Evolutionary conservation across 2,113 vertebrate species (phyloP), one percentile per base, ranked within the genome.

Genomic region (Datnioides undecimradiatus): DNA sequence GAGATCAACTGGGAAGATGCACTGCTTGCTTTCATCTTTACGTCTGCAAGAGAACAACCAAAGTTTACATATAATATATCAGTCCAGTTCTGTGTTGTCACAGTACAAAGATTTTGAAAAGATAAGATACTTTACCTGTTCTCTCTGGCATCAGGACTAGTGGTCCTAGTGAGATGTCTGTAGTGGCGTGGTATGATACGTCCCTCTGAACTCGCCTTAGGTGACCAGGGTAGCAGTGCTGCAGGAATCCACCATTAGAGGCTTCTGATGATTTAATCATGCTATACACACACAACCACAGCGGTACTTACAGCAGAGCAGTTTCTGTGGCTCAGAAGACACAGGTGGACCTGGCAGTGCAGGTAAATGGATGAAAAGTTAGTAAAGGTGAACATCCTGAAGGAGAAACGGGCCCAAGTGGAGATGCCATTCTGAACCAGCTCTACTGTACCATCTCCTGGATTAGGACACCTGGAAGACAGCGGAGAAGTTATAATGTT

Each of bases 311-410:
- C 94, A 38, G 46, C 8, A 3, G 68, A 48, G 67, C 94, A 95
- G 52, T 77, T 51, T 29, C 86, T 81, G 16, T 62, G 6, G 1
- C 16, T 43, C 46, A 88, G 21, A 46, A 91, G 90, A 77, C 95
- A 95, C 40, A 94, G 85, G 45, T 90, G 88, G 45, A 93, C 51
- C 23, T 78, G 65, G 31, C 95, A 95, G 89, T 95, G 92, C 58
- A 95, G 52, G 74, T 81, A 95, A 57, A 95, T 46, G 27, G 72
- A 62, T n/a, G 89, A 38, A 64, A 73, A 67, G 45, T 62, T 78
- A 29, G 63, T 60, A 48, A 94, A 95, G 8, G 65, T 63, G 38
- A 95, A 95, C 86, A 91, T 91, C 10, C n/a, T 84, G 83, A 95
- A 95, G 71, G 93, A 92, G 89, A 95, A 95, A 29, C 77, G 82